A percentile compares a stretch with the other conserved stretches of the same genome.
These are phyloP conservation scores for Pseudolaguvia tuberculata DNA, from an alignment of 2,113 vertebrate genomes.

Conservation along the genomic window DNA sequence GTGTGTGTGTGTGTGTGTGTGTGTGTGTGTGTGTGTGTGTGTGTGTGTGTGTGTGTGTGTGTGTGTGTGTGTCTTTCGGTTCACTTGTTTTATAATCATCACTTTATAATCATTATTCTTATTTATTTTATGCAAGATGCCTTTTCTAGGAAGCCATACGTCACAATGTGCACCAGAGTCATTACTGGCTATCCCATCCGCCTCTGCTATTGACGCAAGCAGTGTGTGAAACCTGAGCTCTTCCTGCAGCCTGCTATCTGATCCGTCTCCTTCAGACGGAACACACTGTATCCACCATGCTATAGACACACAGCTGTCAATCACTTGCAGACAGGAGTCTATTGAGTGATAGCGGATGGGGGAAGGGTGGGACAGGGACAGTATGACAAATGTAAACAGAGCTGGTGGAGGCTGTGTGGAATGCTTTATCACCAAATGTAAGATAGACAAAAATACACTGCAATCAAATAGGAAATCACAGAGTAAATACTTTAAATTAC, in stretches of 20 bases:
- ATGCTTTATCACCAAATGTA: slow-evolving; percentile 34
- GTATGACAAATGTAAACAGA: slow-evolving; percentile 15
- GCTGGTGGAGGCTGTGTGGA: slow-evolving; percentile 10
- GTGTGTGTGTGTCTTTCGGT: too few relatives aligned
- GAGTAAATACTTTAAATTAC: too few relatives aligned
- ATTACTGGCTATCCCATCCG: slow-evolving; percentile 23
- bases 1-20: not conserved
- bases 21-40: too few relatives aligned
- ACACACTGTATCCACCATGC: slow-evolving; percentile 1
- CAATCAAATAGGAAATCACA: too few relatives aligned
- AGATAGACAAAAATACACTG: slow-evolving; percentile 2
- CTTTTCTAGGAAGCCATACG: slow-evolving; percentile 5
- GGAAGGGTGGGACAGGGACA: slow-evolving; percentile 4
- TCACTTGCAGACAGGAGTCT: slow-evolving; percentile 14
- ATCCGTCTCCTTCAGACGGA: slow-evolving; percentile 17
- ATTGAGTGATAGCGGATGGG: slow-evolving; percentile 16
- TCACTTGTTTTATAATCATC: too few relatives aligned
- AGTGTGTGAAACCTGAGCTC: slow-evolving; percentile 40
- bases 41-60: too few relatives aligned
- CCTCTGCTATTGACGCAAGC: slow-evolving; percentile 25
- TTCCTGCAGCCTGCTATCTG: slow-evolving; percentile 33
- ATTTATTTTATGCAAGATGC: too few relatives aligned
- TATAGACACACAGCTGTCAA: slow-evolving; percentile 28
- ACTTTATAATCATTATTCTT: too few relatives aligned
- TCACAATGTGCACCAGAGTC: slow-evolving; percentile 18